phyloP scores from a whole-genome alignment of 2,113 vertebrate species.

The Ondatra zibethicus region DNA sequence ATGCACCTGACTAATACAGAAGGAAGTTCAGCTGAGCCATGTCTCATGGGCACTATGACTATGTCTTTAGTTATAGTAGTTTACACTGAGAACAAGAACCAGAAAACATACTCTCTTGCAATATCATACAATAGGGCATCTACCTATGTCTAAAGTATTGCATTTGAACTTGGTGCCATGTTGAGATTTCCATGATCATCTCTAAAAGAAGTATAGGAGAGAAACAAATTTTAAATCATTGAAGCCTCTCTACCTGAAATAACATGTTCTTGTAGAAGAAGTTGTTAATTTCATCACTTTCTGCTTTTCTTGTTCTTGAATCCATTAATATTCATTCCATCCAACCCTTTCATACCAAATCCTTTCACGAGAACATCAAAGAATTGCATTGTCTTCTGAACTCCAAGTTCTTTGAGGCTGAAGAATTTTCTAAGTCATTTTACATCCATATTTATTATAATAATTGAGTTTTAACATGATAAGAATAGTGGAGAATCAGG shows the following conservation, averaged over 20 bases:
- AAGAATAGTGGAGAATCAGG: neutral
- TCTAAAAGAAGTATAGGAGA: neutral
- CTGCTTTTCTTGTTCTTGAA: neutral
- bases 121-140: neutral
- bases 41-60: rapidly evolving
- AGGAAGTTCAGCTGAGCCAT: rapidly evolving
- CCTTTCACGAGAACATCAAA: neutral
- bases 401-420: neutral
- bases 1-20: rapidly evolving
- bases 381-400: neutral
- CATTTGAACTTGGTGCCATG: neutral
- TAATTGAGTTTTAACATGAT: neutral
- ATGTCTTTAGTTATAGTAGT: rapidly evolving
- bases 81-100: too few species aligned
- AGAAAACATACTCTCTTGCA: neutral
- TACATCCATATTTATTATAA: neutral
- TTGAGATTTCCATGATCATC: neutral
- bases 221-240: neutral
- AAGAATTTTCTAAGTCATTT: neutral
- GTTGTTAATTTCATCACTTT: neutral
- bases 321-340: neutral
- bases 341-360: neutral
- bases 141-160: neutral
- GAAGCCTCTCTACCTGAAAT: neutral
- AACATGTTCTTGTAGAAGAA: neutral